Conservation (phyloP, 2,888 invertebrate species). For the Osmoderma eremita region DNA sequence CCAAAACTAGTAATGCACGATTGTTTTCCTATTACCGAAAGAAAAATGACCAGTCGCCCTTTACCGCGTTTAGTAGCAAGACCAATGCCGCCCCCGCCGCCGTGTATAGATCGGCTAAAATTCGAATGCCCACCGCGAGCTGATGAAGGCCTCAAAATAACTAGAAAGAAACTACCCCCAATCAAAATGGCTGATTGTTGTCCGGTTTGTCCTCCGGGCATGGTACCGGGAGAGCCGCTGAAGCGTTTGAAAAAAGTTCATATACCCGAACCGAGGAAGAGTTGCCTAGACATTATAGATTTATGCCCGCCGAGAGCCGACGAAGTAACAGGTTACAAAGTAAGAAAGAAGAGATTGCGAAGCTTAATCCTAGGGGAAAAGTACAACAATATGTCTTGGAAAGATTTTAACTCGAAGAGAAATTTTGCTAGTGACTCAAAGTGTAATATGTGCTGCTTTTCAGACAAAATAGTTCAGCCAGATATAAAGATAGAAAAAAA, state of each 20-base stretch:
- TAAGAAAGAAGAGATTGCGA: conserved; percentile 38
- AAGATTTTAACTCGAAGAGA: conserved; percentile 27
- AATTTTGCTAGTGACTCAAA: conserved; percentile 31
- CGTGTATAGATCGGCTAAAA: not conserved
- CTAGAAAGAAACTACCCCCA: conserved; percentile 37
- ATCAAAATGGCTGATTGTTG: conserved; percentile 22
- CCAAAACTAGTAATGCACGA: conserved; percentile 42
- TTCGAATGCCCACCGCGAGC: conserved; percentile 39
- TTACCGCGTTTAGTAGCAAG: conserved; percentile 25
- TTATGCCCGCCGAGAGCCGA: conserved; percentile 41
- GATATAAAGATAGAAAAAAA: conserved; percentile 15
- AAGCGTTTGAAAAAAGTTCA: conserved; percentile 18
- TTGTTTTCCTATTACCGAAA: conserved; percentile 40
- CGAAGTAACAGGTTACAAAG: conserved; percentile 34
- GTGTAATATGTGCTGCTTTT: conserved; percentile 38
- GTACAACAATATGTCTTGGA: conserved; percentile 35
- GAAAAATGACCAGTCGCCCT: conserved; percentile 23
- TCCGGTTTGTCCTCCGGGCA: conserved; percentile 5
- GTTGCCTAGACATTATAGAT: not conserved
- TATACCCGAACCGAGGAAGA: conserved; percentile 16
- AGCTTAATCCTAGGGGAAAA: conserved; percentile 31
- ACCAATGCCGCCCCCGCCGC: conserved; percentile 11
- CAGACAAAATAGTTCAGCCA: conserved; percentile 33
- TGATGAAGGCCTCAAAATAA: conserved; percentile 43
- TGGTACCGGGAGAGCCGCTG: conserved; percentile 18